Evolutionary conservation across 2,888 invertebrate genomes (phyloP).

Genomic region (Belgica antarctica): DNA sequence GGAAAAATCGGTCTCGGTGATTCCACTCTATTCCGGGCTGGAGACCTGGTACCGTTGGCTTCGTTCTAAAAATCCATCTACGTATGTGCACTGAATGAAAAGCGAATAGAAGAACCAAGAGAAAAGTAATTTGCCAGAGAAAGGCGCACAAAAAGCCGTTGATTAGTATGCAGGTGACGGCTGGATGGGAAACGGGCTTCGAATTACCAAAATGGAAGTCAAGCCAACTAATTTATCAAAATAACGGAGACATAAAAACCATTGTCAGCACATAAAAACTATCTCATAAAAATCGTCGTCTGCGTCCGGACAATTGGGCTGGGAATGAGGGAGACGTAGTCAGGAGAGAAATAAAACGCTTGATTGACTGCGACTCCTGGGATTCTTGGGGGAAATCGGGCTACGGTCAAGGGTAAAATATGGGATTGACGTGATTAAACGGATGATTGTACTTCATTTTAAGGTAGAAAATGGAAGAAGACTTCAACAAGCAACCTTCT

Average conservation of each 20-base stretch:
- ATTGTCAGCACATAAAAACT: constrained; percentile 19
- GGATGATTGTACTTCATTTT: too few species aligned
- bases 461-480: too few species aligned
- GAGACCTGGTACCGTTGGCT: not conserved
- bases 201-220: constrained; percentile 9
- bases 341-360: too few species aligned
- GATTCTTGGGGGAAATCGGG: too few species aligned
- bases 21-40: constrained; percentile 25
- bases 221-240: constrained; percentile 32
- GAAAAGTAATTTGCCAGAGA: constrained; percentile 1
- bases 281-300: not conserved
- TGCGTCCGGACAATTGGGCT: too few species aligned
- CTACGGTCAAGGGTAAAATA: too few species aligned
- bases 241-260: constrained; percentile 22
- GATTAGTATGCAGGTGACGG: constrained; percentile 36
- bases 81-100: constrained; percentile 6
- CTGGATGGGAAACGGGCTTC: not conserved
- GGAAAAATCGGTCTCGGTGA: constrained; percentile 42
- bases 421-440: too few species aligned
- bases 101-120: constrained; percentile 14
- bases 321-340: too few species aligned
- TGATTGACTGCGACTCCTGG: too few species aligned
- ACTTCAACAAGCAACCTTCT: too few species aligned
- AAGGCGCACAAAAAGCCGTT: not conserved
- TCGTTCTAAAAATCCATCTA: not conserved